Evolutionary conservation across 2,888 invertebrate genomes (phyloP).

Genomic region (Marasmarcha lunaedactyla): DNA sequence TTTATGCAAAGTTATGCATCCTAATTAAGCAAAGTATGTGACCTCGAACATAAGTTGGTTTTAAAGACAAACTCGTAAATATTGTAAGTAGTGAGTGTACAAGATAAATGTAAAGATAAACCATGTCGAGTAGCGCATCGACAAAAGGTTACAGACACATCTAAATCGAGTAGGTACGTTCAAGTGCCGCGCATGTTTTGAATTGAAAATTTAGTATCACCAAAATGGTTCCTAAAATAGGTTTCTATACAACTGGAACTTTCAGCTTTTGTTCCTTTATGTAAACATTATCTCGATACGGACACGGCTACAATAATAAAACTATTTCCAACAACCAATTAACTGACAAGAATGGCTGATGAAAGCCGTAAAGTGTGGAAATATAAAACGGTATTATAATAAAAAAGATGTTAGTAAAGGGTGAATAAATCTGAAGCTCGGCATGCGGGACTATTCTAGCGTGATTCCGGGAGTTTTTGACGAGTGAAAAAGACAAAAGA

Average conservation of each 20-base stretch:
- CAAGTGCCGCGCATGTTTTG: slow-evolving; percentile 41
- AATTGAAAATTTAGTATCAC: slow-evolving; percentile 38
- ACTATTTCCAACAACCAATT: slow-evolving; percentile 3
- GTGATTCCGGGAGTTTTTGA: background rate
- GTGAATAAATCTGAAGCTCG: background rate
- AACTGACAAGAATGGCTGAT: slow-evolving; percentile 3
- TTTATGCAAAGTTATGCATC: background rate
- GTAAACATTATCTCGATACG: too few relatives aligned
- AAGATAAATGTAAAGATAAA: too few relatives aligned
- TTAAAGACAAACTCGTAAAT: too few relatives aligned
- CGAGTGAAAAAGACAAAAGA: too few relatives aligned
- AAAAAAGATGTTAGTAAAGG: too few relatives aligned
- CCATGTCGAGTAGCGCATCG: too few relatives aligned
- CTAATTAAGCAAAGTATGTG: too few relatives aligned
- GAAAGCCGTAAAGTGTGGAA: slow-evolving; percentile 2
- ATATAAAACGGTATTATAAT: too few relatives aligned
- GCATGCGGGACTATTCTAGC: background rate
- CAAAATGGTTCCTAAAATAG: slow-evolving; percentile 27
- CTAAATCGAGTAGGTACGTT: slow-evolving; percentile 39
- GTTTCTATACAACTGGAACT: slow-evolving; percentile 8
- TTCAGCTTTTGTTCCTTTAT: too few relatives aligned
- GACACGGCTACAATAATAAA: slow-evolving; percentile 4
- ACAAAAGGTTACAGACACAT: too few relatives aligned
- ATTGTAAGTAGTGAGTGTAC: too few relatives aligned
- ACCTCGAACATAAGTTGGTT: too few relatives aligned